A percentile compares a stretch with the other conserved stretches of the same genome.
phyloP scores from a whole-genome alignment of 2,113 vertebrate genomes.

The Urocitellus parryii region DNA sequence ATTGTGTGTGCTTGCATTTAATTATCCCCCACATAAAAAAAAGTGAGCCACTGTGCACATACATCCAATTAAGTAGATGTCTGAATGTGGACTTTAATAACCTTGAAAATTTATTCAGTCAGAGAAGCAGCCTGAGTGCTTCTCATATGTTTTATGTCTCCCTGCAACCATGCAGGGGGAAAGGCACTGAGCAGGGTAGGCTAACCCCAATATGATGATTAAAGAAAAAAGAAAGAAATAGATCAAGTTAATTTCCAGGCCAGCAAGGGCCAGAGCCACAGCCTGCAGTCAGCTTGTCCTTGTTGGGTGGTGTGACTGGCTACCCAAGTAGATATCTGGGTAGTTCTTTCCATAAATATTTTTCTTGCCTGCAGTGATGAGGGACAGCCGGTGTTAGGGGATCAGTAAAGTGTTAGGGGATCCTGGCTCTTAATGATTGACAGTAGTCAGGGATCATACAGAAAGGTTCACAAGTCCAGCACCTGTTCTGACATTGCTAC shows the following conservation, averaged over 20 bases:
- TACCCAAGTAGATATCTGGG: neutral
- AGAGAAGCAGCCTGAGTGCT: slow-evolving; percentile 10
- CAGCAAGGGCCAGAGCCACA: neutral
- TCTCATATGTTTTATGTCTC: slow-evolving; percentile 61
- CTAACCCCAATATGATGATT: neutral
- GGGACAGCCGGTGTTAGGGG: neutral
- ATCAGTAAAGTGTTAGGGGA: neutral
- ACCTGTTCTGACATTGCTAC: neutral
- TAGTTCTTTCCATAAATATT: neutral
- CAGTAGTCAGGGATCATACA: neutral
- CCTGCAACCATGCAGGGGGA: neutral
- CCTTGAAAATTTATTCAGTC: slow-evolving; percentile 78
- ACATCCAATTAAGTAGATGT: slow-evolving; percentile 79
- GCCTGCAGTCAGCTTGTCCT: neutral
- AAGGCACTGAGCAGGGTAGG: neutral
- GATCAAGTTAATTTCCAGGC: slow-evolving; percentile 46
- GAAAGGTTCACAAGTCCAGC: neutral
- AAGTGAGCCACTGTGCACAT: slow-evolving; percentile 46
- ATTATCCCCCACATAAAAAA: slow-evolving; percentile 66
- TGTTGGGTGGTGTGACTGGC: neutral
- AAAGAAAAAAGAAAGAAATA: slow-evolving; percentile 11
- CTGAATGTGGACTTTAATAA: slow-evolving; percentile 78
- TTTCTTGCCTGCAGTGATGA: neutral
- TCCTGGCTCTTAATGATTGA: neutral
- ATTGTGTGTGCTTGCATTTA: slow-evolving; percentile 59